A percentile compares a stretch with the other conserved stretches of the same genome.
Evolutionary conservation across 1,140 invertebrate genomes (phyloP).

Genomic region (Drosophila arawakana): DNA sequence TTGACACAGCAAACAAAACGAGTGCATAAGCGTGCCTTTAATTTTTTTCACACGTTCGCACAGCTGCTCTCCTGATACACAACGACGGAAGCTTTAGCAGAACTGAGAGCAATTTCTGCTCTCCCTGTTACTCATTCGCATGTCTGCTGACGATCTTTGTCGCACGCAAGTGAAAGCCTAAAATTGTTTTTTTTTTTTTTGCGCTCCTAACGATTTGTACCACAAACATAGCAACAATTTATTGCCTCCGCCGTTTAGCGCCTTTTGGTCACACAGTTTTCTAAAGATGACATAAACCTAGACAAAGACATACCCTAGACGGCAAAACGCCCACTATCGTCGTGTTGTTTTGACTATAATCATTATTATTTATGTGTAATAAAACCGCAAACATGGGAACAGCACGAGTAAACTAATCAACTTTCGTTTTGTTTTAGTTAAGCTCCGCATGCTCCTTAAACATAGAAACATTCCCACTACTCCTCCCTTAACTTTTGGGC

Average conservation of each 20-base stretch:
- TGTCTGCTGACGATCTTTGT: constrained; percentile 47
- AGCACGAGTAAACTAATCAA: constrained; percentile 25
- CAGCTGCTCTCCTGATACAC: constrained; percentile 3
- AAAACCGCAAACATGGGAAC: constrained; percentile 2
- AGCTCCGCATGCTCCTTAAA: constrained; percentile 37
- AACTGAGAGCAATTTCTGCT: constrained; percentile 5
- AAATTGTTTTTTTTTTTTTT: constrained; percentile 62
- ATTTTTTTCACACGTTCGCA: constrained; percentile 7
- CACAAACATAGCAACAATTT: constrained; percentile 56
- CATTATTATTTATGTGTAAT: constrained; percentile 11
- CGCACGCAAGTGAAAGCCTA: constrained; percentile 69
- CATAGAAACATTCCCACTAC: constrained; percentile 3
- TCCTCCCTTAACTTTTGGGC: too few relatives aligned
- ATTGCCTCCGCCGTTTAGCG: constrained; percentile 67
- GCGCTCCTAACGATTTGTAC: constrained; percentile 23
- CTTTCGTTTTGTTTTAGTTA: constrained; percentile 36
- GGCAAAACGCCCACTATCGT: constrained; percentile 33
- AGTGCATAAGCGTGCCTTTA: background rate
- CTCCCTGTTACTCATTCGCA: constrained; percentile 40
- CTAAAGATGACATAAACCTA: constrained; percentile 26
- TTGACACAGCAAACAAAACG: constrained; percentile 3
- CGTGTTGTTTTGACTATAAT: background rate
- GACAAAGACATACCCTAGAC: constrained; percentile 19
- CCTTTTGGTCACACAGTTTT: constrained; percentile 43
- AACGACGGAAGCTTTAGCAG: constrained; percentile 3